Percentiles rank a stretch among this genome's conserved stretches.
Conservation (phyloP, 1,140 invertebrate species). For the Ooceraea biroi region DNA sequence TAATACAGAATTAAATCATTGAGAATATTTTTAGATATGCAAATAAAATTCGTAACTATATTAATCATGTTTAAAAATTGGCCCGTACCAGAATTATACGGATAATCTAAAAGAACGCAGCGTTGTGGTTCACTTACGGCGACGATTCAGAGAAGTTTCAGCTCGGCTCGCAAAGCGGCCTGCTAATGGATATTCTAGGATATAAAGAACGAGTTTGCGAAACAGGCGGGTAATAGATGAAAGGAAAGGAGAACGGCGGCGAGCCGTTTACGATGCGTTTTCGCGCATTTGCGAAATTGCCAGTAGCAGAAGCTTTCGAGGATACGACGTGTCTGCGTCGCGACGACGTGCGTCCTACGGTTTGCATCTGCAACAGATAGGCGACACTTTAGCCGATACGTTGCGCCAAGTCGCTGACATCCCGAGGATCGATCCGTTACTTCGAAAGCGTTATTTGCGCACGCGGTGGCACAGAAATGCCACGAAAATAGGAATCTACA, state of each 20-base stretch:
- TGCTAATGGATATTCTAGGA: constrained; percentile 19
- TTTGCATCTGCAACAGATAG: constrained; percentile 75
- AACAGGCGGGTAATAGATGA: constrained; percentile 48
- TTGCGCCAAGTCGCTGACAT: constrained; percentile 73
- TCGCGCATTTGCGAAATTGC: constrained; percentile 73
- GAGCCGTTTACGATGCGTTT: constrained; percentile 69
- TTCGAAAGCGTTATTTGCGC: constrained; percentile 49
- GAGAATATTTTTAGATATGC: neutral
- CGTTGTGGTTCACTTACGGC: neutral
- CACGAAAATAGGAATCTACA: constrained; percentile 53
- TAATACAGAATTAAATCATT: too few relatives aligned
- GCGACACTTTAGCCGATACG: constrained; percentile 74
- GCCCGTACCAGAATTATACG: neutral
- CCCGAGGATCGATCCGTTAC: constrained; percentile 64
- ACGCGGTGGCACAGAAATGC: constrained; percentile 12
- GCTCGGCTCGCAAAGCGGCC: neutral
- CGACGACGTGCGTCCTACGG: constrained; percentile 55
- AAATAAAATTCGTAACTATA: neutral
- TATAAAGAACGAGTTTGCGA: constrained; percentile 57
- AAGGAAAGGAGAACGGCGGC: constrained; percentile 58
- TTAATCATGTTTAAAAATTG: neutral
- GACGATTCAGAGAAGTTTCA: neutral
- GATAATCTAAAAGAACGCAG: neutral
- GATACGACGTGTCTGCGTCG: constrained; percentile 68
- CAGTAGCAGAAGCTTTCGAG: constrained; percentile 70